These are phyloP conservation scores for Cryptoblepharus egeriae DNA, from an alignment of 2,797 vertebrate genomes.

Conservation along the genomic window DNA sequence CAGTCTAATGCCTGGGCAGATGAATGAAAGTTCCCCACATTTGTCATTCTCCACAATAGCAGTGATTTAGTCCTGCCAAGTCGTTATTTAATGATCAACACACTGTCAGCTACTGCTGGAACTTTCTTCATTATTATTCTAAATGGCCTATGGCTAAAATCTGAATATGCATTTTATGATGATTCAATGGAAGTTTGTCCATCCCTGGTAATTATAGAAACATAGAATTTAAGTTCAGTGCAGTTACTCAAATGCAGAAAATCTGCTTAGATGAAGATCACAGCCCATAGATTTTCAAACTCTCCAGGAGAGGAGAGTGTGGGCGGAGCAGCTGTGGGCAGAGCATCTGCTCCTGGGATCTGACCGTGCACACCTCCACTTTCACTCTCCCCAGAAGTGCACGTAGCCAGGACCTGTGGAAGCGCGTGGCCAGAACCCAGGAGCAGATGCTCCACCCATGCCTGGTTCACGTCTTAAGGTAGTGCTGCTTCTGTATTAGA, in stretches of 20 bases:
- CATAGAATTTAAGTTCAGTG: neutral
- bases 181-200: neutral
- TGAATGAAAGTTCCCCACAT: slow-evolving; percentile 14
- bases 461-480: no score
- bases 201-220: neutral
- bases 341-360: no score
- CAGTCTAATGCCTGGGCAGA: slow-evolving; percentile 5
- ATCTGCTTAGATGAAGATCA: neutral
- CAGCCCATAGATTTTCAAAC: no score
- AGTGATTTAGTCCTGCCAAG: slow-evolving; percentile 7
- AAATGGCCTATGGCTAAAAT: slow-evolving; percentile 1
- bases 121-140: neutral
- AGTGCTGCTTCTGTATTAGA: no score
- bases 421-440: no score
- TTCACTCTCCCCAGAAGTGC: no score
- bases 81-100: slow-evolving; percentile 15
- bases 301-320: no score
- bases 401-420: no score
- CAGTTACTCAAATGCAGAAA: neutral
- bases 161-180: neutral
- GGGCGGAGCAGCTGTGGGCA: no score
- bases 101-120: neutral
- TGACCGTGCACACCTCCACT: no score
- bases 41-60: slow-evolving; percentile 12
- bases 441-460: no score